Conservation (phyloP, 2,113 vertebrate species). For the Thryonomys swinderianus region DNA sequence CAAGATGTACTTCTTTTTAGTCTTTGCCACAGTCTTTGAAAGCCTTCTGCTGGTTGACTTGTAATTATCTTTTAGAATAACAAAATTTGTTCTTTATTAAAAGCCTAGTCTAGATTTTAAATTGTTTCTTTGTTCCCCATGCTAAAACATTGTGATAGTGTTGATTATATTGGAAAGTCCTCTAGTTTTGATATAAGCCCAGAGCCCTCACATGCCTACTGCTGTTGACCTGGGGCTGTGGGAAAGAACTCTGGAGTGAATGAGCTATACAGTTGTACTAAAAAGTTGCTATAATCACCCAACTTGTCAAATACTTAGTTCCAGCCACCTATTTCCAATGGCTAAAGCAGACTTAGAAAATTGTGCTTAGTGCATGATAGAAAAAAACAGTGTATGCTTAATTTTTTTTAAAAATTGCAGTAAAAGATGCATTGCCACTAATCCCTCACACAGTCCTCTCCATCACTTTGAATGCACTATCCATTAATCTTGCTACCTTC, state of each 20-base stretch:
- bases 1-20: background rate
- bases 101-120: constrained; percentile 14
- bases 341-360: constrained; percentile 22
- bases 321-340: background rate
- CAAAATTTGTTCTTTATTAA: background rate
- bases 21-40: background rate
- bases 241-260: background rate
- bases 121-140: background rate
- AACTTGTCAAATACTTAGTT: background rate
- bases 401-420: background rate
- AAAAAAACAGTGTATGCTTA: background rate
- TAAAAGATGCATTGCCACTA: background rate
- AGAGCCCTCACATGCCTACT: background rate
- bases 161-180: background rate
- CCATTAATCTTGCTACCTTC: background rate
- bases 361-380: background rate
- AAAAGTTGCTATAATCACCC: background rate
- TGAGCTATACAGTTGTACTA: background rate
- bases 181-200: background rate
- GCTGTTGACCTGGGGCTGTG: background rate
- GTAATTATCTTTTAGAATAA: background rate
- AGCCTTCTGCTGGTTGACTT: constrained; percentile 7
- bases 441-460: background rate
- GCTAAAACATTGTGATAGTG: background rate
- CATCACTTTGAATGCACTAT: background rate